phyloP scores from a whole-genome alignment of 2,113 vertebrate species.

The Phylloscopus whistleri region DNA sequence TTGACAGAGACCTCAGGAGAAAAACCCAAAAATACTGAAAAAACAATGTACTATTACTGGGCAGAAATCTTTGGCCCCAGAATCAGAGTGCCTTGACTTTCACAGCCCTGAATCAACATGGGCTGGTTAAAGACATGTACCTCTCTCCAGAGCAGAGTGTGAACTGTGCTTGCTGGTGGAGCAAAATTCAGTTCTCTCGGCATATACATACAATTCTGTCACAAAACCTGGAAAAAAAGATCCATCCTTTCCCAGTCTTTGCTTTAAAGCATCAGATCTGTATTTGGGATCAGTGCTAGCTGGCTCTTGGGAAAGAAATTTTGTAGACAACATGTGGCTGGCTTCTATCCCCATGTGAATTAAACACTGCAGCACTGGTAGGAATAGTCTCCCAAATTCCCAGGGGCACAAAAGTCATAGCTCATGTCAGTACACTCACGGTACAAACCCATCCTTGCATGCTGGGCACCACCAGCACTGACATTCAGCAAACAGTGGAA shows the following conservation, averaged over 20 bases:
- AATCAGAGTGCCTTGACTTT: not conserved
- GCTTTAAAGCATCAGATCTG: not conserved
- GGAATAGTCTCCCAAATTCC: not conserved
- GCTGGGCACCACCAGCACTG: not conserved
- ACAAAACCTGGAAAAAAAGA: not conserved
- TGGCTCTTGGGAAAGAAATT: not conserved
- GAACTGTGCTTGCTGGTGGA: not conserved
- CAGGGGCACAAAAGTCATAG: not conserved
- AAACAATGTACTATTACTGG: not conserved
- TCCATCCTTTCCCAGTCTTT: not conserved
- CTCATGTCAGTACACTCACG: not conserved
- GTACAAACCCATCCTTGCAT: not conserved
- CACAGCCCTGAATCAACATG: not conserved
- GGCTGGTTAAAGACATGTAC: not conserved
- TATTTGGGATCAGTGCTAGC: not conserved
- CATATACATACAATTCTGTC: not conserved
- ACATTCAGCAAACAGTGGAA: not conserved
- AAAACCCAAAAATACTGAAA: not conserved
- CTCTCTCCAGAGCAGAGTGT: not conserved
- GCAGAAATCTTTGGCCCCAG: not conserved
- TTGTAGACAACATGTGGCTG: fast-evolving
- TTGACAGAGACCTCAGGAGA: not conserved
- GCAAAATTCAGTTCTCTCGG: not conserved
- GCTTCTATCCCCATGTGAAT: not conserved
- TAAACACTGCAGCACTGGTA: not conserved